phyloP scores from a whole-genome alignment of 2,113 vertebrate species.

The Fukomys damarensis region DNA sequence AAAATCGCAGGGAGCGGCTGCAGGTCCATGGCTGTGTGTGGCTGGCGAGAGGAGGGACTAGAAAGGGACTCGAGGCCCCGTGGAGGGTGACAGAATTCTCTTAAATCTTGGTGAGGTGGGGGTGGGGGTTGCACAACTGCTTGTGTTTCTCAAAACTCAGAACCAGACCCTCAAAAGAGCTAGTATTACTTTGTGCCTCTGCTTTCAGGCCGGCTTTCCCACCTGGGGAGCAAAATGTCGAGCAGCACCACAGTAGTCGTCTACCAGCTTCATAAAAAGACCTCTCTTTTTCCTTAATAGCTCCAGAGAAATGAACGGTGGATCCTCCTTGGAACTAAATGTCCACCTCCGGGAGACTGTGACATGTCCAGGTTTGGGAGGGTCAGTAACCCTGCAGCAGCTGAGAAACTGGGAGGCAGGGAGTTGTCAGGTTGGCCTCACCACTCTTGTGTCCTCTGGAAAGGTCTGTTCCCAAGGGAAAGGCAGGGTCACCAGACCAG shows the following conservation, averaged over 20 bases:
- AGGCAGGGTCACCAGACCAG: not conserved
- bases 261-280: not conserved
- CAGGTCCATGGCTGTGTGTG: not conserved
- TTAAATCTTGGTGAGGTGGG: not conserved
- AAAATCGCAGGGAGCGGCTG: not conserved
- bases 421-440: not conserved
- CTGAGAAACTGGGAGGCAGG: not conserved
- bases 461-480: not conserved
- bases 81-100: not conserved
- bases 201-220: not conserved
- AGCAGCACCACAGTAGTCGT: too few species aligned
- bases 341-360: not conserved
- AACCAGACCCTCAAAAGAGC: not conserved
- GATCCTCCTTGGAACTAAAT: fast-evolving
- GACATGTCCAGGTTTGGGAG: too few species aligned
- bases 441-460: not conserved
- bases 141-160: not conserved
- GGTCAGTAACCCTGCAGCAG: too few species aligned
- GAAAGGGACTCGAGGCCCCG: not conserved
- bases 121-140: not conserved
- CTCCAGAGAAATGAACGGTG: not conserved
- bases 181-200: not conserved
- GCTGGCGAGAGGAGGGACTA: too few species aligned
- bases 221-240: not conserved
- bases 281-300: not conserved